Evolutionary conservation across 2,888 invertebrate species (phyloP), one percentile per base, ranked within the genome.

Genomic region (Apoderus coryli): DNA sequence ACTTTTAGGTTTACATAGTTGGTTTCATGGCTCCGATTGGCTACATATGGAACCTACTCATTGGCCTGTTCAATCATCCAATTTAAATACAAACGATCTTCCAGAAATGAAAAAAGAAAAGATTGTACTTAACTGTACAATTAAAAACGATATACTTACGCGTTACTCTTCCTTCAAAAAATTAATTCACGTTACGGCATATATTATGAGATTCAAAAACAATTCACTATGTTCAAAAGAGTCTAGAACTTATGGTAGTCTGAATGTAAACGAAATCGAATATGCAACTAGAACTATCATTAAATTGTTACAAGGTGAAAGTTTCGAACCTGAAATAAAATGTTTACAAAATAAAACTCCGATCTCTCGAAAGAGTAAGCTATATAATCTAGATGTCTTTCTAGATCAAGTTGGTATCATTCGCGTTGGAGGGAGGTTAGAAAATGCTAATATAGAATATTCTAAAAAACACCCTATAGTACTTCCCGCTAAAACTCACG

Each of bases 351-450:
- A 31, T 10, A 10, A n/a, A 3, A 15, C 10, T 12, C 15, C 14
- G 11, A 23, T 33, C 13, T 33, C 33, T 15, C 4, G 10, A 5
- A 33, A 32, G 10, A 36, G 32, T 14, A 31, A 30, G 25, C 10
- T 34, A 24, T 10, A n/a, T 15, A 5, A 22, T 11, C 14, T 40
- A 7, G 26, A 33, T 13, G 40, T 34, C n/a, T 31, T 39, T 24
- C 22, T 41, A 14, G 37, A 34, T 14, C 14, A 33, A 14, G 14
- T 33, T 10, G 31, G 31, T 4, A n/a, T 41, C 7, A 31, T 37
- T 5, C 31, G 34, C 13, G 39, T 40, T 9, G 41, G 40, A 3
- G 41, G 38, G 10, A 22, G 43, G 10, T 23, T 42, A 28, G 13
- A 12, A 24, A 31, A 41, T 22, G 22, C 37, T 3, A 14, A 25